These are phyloP conservation scores for Drosophila fulvimacula DNA, from an alignment of 2,888 invertebrate species.

Conservation along the genomic window DNA sequence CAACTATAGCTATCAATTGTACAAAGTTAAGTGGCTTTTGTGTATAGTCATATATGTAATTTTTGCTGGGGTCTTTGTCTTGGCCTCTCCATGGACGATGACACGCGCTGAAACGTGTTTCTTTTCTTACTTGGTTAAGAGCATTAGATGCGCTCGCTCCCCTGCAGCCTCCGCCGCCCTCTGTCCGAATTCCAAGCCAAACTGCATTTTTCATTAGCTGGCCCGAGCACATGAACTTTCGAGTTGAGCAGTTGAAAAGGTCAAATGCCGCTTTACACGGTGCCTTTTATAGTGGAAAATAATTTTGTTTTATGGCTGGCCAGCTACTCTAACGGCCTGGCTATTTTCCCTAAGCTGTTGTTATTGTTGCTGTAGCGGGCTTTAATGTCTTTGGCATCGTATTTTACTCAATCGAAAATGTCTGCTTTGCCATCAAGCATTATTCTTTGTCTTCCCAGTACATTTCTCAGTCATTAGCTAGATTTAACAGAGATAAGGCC, in stretches of 20 bases:
- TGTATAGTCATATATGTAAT: slow-evolving; percentile 65
- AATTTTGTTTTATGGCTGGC: slow-evolving; percentile 59
- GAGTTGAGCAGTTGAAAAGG: slow-evolving; percentile 68
- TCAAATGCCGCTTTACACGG: slow-evolving; percentile 66
- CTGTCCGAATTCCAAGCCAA: slow-evolving; percentile 46
- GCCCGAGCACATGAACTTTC: slow-evolving; percentile 74
- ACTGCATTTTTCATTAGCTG: slow-evolving; percentile 66
- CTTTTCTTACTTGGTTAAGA: slow-evolving; percentile 24
- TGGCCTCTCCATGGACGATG: slow-evolving; percentile 68
- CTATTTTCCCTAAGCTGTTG: slow-evolving; percentile 25
- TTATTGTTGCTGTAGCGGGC: slow-evolving; percentile 12
- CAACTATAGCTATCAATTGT: slow-evolving; percentile 59
- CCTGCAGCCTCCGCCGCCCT: not conserved
- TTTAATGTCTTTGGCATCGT: slow-evolving; percentile 38
- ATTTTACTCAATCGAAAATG: slow-evolving; percentile 49
- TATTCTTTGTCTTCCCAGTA: slow-evolving; percentile 30
- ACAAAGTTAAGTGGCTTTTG: slow-evolving; percentile 68
- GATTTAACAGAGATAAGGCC: slow-evolving; percentile 59
- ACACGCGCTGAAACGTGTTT: slow-evolving; percentile 77
- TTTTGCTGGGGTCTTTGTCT: slow-evolving; percentile 70
- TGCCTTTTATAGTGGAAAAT: slow-evolving; percentile 60
- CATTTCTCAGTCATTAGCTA: slow-evolving; percentile 63
- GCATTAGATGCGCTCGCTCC: slow-evolving; percentile 49
- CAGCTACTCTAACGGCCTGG: slow-evolving; percentile 39
- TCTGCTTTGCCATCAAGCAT: slow-evolving; percentile 30